phyloP scores from a whole-genome alignment of 2,797 vertebrate genomes.

The Valencia hispanica region DNA sequence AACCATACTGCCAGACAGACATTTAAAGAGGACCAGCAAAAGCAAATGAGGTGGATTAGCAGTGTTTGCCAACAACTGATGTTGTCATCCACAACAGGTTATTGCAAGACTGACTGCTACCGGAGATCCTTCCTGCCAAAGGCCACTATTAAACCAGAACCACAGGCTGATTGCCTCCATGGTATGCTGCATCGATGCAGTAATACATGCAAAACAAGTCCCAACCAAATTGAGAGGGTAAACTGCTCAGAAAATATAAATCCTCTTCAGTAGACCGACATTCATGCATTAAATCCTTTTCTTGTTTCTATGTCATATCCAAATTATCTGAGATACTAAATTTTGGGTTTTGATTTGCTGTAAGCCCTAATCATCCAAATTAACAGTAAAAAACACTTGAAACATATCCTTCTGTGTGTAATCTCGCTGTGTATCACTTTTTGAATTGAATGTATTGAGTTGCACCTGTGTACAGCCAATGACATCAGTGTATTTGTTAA shows the following conservation, averaged over 20 bases:
- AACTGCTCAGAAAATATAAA: neutral
- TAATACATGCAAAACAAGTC: no score
- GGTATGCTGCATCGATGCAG: no score
- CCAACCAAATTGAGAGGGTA: no score
- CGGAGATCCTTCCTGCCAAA: neutral
- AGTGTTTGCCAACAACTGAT: neutral
- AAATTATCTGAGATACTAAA: neutral
- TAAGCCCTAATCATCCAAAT: neutral
- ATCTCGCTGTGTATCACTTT: neutral
- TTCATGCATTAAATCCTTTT: neutral
- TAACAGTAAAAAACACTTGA: neutral
- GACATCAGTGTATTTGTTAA: constrained; percentile 27
- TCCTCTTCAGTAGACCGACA: neutral
- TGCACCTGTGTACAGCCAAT: constrained; percentile 38
- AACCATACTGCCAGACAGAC: neutral
- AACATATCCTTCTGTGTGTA: neutral
- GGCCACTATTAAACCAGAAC: neutral
- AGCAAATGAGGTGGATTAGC: neutral
- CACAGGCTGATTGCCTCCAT: neutral
- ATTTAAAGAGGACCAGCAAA: neutral
- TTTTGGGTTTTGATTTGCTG: neutral
- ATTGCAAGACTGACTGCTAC: no score
- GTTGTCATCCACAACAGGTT: neutral
- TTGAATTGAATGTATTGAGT: neutral
- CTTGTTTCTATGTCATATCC: neutral